phyloP scores from a whole-genome alignment of 2,888 invertebrate genomes.

The Cantharis rufa region DNA sequence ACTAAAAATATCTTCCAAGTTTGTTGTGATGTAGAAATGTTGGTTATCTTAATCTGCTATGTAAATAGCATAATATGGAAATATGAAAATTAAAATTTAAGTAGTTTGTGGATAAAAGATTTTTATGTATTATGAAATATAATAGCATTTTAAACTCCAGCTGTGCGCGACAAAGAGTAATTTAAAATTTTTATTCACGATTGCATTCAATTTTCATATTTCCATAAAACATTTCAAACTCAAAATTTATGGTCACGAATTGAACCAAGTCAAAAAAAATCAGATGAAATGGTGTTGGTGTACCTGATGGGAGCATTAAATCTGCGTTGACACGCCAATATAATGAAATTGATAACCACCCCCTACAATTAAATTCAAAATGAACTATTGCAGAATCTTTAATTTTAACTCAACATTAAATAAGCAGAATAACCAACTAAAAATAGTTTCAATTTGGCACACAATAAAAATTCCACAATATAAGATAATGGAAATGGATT shows the following conservation, averaged over 20 bases:
- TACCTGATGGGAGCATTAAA: background rate
- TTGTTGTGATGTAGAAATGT: background rate
- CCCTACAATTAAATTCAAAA: background rate
- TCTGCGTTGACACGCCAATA: background rate
- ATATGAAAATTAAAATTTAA: background rate
- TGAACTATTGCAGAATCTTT: background rate
- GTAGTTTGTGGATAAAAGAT: background rate
- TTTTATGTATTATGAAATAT: background rate
- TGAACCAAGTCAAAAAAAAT: background rate
- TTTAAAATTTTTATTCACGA: background rate
- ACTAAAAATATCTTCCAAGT: background rate
- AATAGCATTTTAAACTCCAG: background rate
- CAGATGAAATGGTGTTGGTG: background rate
- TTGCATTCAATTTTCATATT: background rate
- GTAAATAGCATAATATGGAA: background rate
- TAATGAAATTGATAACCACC: background rate
- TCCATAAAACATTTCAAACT: background rate
- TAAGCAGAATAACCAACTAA: background rate
- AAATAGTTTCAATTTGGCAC: background rate
- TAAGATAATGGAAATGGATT: background rate
- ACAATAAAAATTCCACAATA: background rate
- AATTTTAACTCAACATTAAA: background rate
- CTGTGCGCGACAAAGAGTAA: background rate
- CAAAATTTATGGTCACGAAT: background rate
- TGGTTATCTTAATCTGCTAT: background rate